Evolutionary conservation across 2,797 vertebrate species (phyloP).

Genomic region (Numenius phaeopus): DNA sequence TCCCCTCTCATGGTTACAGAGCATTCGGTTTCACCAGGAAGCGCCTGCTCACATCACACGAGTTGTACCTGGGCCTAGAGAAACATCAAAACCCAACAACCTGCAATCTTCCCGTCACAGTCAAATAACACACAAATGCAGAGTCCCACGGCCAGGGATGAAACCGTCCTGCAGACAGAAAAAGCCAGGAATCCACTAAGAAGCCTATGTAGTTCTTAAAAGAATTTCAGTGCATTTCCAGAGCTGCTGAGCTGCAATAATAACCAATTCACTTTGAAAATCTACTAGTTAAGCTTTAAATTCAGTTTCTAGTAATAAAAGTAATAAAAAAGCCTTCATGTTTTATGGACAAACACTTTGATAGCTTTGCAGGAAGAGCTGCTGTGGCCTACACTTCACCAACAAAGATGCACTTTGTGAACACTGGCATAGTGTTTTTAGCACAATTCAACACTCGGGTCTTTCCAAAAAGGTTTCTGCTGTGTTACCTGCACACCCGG

Average conservation of each 20-base stretch:
- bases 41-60: neutral
- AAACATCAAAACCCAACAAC: neutral
- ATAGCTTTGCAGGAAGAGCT: neutral
- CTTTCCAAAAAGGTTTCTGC: neutral
- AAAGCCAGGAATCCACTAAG: fast-evolving
- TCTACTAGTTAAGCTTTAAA: neutral
- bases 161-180: neutral
- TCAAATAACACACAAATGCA: fast-evolving
- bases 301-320: neutral
- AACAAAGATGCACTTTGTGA: neutral
- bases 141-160: fast-evolving
- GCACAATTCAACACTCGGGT: neutral
- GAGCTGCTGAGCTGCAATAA: neutral
- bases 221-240: neutral
- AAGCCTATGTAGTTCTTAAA: neutral
- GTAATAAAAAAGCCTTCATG: neutral
- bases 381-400: neutral
- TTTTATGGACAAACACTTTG: neutral
- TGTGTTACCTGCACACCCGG: neutral
- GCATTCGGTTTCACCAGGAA: neutral
- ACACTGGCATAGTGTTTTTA: fast-evolving
- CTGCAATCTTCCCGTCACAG: neutral
- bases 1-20: neutral
- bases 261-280: neutral
- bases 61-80: neutral